These are phyloP conservation scores for Sylvietta virens DNA, from an alignment of 2,113 vertebrate genomes.

Conservation along the genomic window DNA sequence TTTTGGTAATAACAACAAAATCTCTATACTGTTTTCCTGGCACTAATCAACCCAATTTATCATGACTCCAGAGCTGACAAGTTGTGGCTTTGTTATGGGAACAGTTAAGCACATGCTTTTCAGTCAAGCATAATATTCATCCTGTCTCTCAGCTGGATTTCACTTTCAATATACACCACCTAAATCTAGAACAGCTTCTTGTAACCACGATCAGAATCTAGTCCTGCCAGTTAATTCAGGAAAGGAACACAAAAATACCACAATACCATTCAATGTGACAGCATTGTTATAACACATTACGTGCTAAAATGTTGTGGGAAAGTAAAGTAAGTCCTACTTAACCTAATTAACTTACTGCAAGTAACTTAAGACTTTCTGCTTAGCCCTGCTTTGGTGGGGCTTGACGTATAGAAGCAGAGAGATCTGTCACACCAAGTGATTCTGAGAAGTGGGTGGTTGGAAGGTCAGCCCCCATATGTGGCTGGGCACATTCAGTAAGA, in stretches of 20 bases:
- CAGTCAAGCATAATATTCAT: neutral
- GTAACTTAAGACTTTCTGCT: neutral
- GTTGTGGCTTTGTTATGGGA: neutral
- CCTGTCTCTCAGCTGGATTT: neutral
- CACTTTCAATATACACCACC: neutral
- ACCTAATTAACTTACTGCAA: neutral
- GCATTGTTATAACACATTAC: neutral
- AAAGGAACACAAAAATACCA: neutral
- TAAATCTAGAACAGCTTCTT: neutral
- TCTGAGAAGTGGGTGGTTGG: neutral
- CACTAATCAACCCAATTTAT: neutral
- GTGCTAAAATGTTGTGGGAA: neutral
- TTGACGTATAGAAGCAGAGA: neutral
- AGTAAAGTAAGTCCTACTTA: neutral
- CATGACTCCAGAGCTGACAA: neutral
- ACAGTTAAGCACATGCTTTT: neutral
- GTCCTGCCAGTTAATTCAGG: neutral
- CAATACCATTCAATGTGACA: rapidly evolving
- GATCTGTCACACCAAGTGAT: neutral
- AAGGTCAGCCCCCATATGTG: neutral
- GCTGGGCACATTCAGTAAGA: neutral
- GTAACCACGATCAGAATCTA: neutral
- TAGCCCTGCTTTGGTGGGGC: neutral
- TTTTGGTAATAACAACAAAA: neutral
- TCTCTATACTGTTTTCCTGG: neutral